Base-by-base conservation (phyloP, 2,797 vertebrate species). In the Tapirus indicus region DNA sequence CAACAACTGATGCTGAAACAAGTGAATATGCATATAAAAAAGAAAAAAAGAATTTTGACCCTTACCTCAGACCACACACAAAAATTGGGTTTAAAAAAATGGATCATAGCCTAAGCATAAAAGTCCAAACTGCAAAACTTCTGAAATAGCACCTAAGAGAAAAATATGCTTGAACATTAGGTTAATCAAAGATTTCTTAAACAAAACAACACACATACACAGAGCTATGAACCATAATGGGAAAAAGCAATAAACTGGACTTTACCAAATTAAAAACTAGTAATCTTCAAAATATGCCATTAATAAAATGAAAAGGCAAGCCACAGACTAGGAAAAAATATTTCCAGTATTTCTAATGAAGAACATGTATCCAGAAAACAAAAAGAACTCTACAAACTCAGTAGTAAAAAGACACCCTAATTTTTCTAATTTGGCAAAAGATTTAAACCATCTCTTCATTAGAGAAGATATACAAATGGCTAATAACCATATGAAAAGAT, bases 301-400 rank as follows among this genome's bases (percentile, higher is more conserved):
- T 69, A 88, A 69, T 21, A 77, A 94, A 96, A 71, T 71, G 64
- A 88, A 91, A 94, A 91, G 75, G 21, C 41, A 88, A 82, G 41
- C 44, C 58, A 86, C 7, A 49, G 16, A 69, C 58, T 35, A 29
- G n/a, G 25, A 35, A 25, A 84, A 85, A 85, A 80, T 79, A 82
- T 35, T 23, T 35, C 14, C 78, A 71, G 14, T 35, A 54, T 84
- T 93, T 88, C 52, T 78, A 23, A 84, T 29, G 89, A 68, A 68
- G 58, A 79, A 77, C 2, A 77, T 77, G 4, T 75, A 80, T 29
- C 9, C 23, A 62, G 41, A 94, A 80, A 66, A 87, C 52, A 75
- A 82, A 86, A 87, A 52, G 5, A 84, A 79, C 21, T 58, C 71
- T 29, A 52, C 60, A 82, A 94, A 66, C 20, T 86, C 52, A 78